Evolutionary conservation across 1,140 invertebrate species (phyloP).

Genomic region (Bombyx mori): DNA sequence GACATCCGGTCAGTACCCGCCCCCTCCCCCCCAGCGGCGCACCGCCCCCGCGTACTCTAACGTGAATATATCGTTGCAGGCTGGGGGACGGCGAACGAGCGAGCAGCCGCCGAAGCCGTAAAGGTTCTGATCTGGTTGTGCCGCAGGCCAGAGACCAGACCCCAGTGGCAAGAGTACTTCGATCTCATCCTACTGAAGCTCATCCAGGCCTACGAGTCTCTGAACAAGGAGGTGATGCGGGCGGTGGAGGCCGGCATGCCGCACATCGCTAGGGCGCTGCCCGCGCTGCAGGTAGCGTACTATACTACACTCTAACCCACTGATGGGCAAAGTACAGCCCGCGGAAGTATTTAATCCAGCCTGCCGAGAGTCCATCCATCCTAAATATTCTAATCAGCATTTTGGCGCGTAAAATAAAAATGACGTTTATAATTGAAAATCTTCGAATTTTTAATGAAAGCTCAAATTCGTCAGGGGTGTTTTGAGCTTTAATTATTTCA

Average conservation of each 20-base stretch:
- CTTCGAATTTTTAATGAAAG: no score
- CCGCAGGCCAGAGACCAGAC: conserved; percentile 79
- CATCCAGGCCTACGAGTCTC: conserved; percentile 85
- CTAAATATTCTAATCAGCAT: no score
- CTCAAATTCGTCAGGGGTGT: no score
- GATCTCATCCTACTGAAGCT: conserved; percentile 91
- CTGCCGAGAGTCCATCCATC: no score
- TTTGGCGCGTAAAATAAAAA: no score
- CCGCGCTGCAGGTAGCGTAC: conserved; percentile 71
- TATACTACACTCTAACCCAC: no score
- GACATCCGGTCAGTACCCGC: conserved; percentile 31
- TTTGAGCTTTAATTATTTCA: no score
- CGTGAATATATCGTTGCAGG: conserved; percentile 65
- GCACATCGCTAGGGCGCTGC: conserved; percentile 81
- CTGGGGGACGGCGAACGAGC: conserved; percentile 79
- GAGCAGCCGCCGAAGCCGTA: conserved; percentile 81
- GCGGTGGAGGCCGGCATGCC: conserved; percentile 74
- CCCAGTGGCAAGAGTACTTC: conserved; percentile 86
- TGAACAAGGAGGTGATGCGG: conserved; percentile 80
- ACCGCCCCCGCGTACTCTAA: neutral
- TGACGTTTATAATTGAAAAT: no score
- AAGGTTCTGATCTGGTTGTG: conserved; percentile 87
- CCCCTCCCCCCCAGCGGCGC: neutral
- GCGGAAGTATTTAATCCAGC: no score
- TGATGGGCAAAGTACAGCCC: no score